Percentiles rank a stretch among this genome's conserved stretches.
These are phyloP conservation scores for Periophthalmodon schlosseri DNA, from an alignment of 2,113 vertebrate species.

Conservation along the genomic window DNA sequence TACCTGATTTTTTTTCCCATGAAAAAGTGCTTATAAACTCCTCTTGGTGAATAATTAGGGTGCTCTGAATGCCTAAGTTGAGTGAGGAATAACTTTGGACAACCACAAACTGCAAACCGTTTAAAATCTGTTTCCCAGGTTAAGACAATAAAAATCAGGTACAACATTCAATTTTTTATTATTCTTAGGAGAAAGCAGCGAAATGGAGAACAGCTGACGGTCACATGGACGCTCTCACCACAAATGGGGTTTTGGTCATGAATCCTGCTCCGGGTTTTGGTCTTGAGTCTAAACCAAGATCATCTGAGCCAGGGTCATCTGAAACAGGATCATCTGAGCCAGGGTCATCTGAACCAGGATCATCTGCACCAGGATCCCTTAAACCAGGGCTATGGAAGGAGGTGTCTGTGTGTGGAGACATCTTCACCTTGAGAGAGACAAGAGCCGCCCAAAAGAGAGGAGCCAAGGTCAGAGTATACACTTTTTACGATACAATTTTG, in stretches of 20 bases:
- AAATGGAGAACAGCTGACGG: slow-evolving; percentile 91
- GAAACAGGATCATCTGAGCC: slow-evolving; percentile 83
- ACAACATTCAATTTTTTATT: too few relatives aligned
- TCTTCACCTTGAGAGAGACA: slow-evolving; percentile 90
- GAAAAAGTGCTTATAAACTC: too few relatives aligned
- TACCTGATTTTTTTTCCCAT: too few relatives aligned
- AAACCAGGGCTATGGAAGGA: slow-evolving; percentile 91
- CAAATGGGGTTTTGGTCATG: slow-evolving; percentile 95
- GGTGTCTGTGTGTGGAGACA: slow-evolving; percentile 93
- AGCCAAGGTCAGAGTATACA: slow-evolving; percentile 80
- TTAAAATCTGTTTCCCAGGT: not conserved
- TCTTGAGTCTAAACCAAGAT: slow-evolving; percentile 86
- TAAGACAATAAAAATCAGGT: too few relatives aligned
- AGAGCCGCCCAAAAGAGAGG: slow-evolving; percentile 90
- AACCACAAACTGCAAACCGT: not conserved
- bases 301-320: slow-evolving; percentile 77
- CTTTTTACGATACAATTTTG: not conserved
- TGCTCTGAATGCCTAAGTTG: too few relatives aligned
- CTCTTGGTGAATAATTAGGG: too few relatives aligned
- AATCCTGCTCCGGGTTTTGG: slow-evolving; percentile 89
- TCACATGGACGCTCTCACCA: slow-evolving; percentile 96
- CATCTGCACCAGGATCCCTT: slow-evolving; percentile 79
- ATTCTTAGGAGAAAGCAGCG: slow-evolving; percentile 87
- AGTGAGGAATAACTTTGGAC: too few relatives aligned
- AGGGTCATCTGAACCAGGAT: slow-evolving; percentile 78